phyloP scores from a whole-genome alignment of 2,888 invertebrate species.

The Ischnura elegans region DNA sequence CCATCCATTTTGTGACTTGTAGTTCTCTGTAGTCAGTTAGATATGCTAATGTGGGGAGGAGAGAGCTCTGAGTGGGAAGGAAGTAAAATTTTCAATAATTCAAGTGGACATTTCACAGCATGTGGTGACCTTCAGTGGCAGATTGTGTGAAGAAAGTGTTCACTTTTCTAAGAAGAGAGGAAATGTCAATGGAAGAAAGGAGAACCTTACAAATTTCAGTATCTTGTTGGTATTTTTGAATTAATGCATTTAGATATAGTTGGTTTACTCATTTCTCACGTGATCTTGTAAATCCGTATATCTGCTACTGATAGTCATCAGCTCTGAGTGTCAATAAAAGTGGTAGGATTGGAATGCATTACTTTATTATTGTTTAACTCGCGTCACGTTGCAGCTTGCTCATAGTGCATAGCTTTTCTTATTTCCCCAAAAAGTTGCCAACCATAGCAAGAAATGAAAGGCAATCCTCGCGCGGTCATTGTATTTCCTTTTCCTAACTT shows the following conservation, averaged over 20 bases:
- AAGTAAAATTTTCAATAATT: slow-evolving; percentile 42
- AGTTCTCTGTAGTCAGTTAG: background rate
- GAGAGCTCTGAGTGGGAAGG: slow-evolving; percentile 1
- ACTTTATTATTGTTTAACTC: too few relatives aligned
- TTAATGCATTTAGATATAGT: slow-evolving; percentile 53
- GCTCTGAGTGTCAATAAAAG: slow-evolving; percentile 65
- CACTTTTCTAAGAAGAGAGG: slow-evolving; percentile 54
- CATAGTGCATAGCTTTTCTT: too few relatives aligned
- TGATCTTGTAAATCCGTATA: slow-evolving; percentile 60
- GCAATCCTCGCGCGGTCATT: too few relatives aligned
- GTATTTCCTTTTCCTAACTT: too few relatives aligned
- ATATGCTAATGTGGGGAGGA: slow-evolving; percentile 24
- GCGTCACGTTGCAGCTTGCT: too few relatives aligned
- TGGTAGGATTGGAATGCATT: slow-evolving; percentile 50
- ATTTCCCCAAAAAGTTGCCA: too few relatives aligned
- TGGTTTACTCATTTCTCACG: slow-evolving; percentile 47
- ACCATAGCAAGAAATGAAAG: too few relatives aligned
- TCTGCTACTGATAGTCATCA: slow-evolving; percentile 67
- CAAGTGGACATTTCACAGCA: slow-evolving; percentile 62
- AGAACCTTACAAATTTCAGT: slow-evolving; percentile 50
- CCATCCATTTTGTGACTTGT: slow-evolving; percentile 23
- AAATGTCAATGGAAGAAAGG: slow-evolving; percentile 51
- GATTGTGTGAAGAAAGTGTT: slow-evolving; percentile 63
- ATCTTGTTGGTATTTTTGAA: slow-evolving; percentile 61
- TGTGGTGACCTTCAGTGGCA: slow-evolving; percentile 66